These are phyloP conservation scores for Climacteris rufus DNA, from an alignment of 2,113 vertebrate species.

Conservation along the genomic window DNA sequence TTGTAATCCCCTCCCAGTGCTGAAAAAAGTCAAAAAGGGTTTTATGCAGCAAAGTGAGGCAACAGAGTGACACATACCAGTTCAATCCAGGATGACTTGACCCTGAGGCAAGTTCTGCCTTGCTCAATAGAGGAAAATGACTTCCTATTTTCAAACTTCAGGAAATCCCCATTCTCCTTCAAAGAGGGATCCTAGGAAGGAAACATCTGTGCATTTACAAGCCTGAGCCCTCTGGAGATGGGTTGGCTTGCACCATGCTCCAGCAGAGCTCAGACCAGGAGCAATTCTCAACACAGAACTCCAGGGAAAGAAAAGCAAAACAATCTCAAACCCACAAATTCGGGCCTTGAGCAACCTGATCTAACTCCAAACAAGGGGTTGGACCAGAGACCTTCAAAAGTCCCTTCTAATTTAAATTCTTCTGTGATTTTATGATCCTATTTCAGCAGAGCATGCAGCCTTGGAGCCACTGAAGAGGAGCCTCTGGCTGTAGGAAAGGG, in stretches of 20 bases:
- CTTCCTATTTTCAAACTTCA: constrained; percentile 58
- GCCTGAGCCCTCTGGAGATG: not conserved
- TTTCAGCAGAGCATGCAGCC: not conserved
- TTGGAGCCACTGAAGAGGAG: not conserved
- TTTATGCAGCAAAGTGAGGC: not conserved
- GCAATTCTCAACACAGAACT: not conserved
- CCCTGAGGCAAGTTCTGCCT: constrained; percentile 8
- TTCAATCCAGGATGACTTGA: not conserved
- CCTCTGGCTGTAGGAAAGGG: not conserved
- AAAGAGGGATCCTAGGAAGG: constrained; percentile 45
- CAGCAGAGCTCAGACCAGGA: not conserved
- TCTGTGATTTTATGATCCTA: not conserved
- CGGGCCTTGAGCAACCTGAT: not conserved
- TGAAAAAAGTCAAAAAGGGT: not conserved
- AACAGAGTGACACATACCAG: not conserved
- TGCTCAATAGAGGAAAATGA: constrained; percentile 33
- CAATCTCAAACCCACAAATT: not conserved
- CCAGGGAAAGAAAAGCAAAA: not conserved
- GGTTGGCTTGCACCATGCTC: not conserved
- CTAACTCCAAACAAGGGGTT: not conserved
- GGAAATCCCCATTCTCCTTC: constrained; percentile 6
- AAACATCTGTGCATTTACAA: constrained; percentile 71
- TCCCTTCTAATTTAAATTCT: not conserved
- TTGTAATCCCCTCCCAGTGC: not conserved
- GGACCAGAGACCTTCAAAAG: not conserved